These are phyloP conservation scores for Sphinx pinastri DNA, from an alignment of 2,888 invertebrate genomes.

Conservation along the genomic window DNA sequence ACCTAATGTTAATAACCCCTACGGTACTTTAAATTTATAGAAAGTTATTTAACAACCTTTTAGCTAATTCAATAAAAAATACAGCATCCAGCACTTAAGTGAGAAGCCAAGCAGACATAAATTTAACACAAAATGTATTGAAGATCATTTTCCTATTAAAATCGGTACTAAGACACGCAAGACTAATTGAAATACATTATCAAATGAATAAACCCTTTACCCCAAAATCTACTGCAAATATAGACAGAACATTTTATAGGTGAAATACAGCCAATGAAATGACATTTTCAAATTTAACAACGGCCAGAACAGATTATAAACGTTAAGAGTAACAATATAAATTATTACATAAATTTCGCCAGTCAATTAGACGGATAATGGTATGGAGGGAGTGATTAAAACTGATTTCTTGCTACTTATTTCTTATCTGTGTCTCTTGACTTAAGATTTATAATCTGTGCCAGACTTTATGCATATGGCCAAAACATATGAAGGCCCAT, in stretches of 20 bases:
- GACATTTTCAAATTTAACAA: slow-evolving; percentile 38
- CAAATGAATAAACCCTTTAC: slow-evolving; percentile 28
- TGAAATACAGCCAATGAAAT: slow-evolving; percentile 54
- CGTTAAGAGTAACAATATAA: neutral
- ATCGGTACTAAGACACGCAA: neutral
- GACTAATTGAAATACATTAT: slow-evolving; percentile 8
- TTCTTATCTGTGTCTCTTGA: neutral
- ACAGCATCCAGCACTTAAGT: neutral
- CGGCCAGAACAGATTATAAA: slow-evolving; percentile 7
- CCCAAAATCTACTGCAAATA: slow-evolving; percentile 30
- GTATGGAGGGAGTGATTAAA: too few relatives aligned
- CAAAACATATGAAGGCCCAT: slow-evolving; percentile 81
- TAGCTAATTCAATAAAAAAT: neutral
- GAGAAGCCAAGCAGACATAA: neutral
- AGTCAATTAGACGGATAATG: too few relatives aligned
- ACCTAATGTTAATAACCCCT: too few relatives aligned
- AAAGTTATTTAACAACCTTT: slow-evolving; percentile 25
- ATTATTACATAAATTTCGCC: neutral
- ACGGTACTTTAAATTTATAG: neutral
- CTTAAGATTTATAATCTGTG: slow-evolving; percentile 16
- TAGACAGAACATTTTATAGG: slow-evolving; percentile 65
- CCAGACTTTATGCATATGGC: slow-evolving; percentile 36
- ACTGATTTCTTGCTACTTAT: too few relatives aligned
- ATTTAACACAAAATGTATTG: neutral
- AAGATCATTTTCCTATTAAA: neutral